Evolutionary conservation across 2,113 vertebrate genomes (phyloP), one percentile per base, ranked within the genome.

Genomic region (Lipophrys pholis): DNA sequence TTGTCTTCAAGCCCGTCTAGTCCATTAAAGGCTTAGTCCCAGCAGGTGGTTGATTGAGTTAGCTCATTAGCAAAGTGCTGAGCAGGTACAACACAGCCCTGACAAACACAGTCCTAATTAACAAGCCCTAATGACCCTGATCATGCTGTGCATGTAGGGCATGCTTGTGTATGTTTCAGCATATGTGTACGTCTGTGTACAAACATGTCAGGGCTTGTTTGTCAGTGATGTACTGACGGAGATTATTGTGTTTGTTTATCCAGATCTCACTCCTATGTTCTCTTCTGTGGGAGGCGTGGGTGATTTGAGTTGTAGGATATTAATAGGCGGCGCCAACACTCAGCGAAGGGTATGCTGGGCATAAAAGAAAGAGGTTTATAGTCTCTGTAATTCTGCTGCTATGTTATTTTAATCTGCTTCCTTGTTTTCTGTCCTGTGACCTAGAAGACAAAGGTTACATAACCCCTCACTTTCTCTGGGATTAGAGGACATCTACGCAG

Each of bases 1-100:
- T 74, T 46, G 58, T 70, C 70, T 63, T 59, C 53, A 60, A 60
- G 71, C 36, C 43, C n/a, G 69, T 71, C 69, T 62, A 64, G 60
- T 78, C 82, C 66, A 78, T 83, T 87, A 82, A 82, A 65, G 62
- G 79, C 73, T 61, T 51, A 72, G 75, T 78, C 87, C 71, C 83
- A 76, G 86, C 87, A 91, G 78, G 84, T 90, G 87, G 86, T 72
- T 92, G 88, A 90, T 79, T 88, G 88, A 83, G 79, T 87, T 71
- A 87, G 83, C 78, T 90, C 90, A 89, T 81, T 90, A 87, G 82
- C 76, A 87, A 88, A 90, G 80, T 78, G 90, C 90, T 91, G 89
- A 91, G 84, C 80, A 90, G 84, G 81, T 89, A 87, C 82, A 86
- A 90, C 86, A 84, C 70, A 81, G 30, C 61, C 52, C 78, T 80